Percentiles rank a stretch among this genome's conserved stretches.
phyloP scores from a whole-genome alignment of 2,113 vertebrate species.

The Scopus umbretta region DNA sequence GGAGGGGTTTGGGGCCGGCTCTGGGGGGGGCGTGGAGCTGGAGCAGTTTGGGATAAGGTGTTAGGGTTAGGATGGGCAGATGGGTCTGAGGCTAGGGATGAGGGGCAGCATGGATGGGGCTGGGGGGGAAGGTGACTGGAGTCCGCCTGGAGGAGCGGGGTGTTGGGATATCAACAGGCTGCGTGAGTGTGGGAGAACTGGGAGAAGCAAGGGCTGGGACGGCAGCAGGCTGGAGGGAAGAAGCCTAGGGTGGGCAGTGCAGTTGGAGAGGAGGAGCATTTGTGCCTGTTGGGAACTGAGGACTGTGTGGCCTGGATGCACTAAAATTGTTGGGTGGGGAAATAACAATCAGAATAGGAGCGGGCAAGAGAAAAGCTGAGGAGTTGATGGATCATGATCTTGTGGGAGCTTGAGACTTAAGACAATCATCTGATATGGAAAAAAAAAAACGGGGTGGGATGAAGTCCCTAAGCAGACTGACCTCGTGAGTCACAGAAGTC shows the following conservation, averaged over 20 bases:
- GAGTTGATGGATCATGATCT: not conserved
- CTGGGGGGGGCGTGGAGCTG: not conserved
- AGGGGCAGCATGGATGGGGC: too few species aligned
- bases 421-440: not conserved
- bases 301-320: not conserved
- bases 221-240: not conserved
- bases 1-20: not conserved
- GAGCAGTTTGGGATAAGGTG: not conserved
- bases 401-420: not conserved
- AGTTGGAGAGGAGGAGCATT: not conserved
- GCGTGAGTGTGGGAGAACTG: accelerated
- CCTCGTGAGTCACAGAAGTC: not conserved
- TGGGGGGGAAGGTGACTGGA: too few species aligned
- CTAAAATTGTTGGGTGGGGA: not conserved
- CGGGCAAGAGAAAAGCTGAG: not conserved
- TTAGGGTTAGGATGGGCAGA: not conserved
- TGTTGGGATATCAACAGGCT: accelerated
- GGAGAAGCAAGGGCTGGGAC: too few species aligned
- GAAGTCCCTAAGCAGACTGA: not conserved
- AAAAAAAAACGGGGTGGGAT: not conserved
- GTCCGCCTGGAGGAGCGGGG: too few species aligned
- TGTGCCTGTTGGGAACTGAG: not conserved
- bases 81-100: not conserved
- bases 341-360: not conserved
- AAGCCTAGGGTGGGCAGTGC: not conserved